Conservation (phyloP, 2,888 invertebrate species). For the Phytoseiulus persimilis region DNA sequence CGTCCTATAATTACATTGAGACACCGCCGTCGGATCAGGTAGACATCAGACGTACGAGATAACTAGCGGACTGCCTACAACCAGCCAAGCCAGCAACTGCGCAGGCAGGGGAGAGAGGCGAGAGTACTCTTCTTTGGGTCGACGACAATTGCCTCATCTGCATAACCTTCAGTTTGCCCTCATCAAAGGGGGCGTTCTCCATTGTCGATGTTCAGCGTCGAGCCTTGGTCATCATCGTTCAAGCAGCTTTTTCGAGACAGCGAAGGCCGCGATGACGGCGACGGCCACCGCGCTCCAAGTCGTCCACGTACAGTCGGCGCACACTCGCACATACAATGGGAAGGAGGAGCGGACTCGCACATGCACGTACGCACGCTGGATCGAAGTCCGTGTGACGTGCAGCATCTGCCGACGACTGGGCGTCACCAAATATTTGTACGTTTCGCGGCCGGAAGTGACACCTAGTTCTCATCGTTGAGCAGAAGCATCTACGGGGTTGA, state of each 20-base stretch:
- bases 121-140: not conserved
- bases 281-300: not conserved
- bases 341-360: not conserved
- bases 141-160: not conserved
- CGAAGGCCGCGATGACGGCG: not conserved
- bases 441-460: not conserved
- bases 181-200: not conserved
- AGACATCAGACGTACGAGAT: not conserved
- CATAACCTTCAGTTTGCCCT: constrained; percentile 5
- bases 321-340: not conserved
- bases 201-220: not conserved
- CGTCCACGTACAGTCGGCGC: not conserved
- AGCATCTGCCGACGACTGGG: not conserved
- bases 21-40: not conserved
- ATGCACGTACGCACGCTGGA: not conserved
- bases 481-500: not conserved
- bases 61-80: not conserved
- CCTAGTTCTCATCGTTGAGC: not conserved
- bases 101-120: not conserved
- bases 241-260: not conserved
- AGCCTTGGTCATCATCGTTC: not conserved
- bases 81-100: not conserved
- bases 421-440: not conserved
- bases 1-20: not conserved
- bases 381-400: not conserved